Evolutionary conservation across 1,140 invertebrate species (phyloP), one percentile per base, ranked within the genome.

Genomic region (Epicauta chinensis): DNA sequence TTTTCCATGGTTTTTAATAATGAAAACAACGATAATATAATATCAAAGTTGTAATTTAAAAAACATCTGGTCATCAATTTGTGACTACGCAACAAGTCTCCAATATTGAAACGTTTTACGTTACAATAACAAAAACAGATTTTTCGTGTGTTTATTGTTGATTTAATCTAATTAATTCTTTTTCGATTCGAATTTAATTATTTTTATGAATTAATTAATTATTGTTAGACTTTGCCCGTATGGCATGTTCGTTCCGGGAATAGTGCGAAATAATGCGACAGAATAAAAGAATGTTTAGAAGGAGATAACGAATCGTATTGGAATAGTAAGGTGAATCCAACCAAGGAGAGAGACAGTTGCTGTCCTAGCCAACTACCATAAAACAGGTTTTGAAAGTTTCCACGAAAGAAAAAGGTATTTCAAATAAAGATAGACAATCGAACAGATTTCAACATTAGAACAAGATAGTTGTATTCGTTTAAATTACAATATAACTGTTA

Each of bases 361-460:
- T 49, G 23, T 23, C 23, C 23, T 23, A 23, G 23, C 23, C 23
- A 23, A 2, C 23, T 23, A 23, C 7, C 4, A 34, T 34, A 53
- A 40, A 67, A 67, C 65, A 65, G 63, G 65, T 67, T 67, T 23
- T 63, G 62, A 62, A 64, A 67, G 61, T 61, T 63, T 64, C 61
- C 62, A 49, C 54, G n/a, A 23, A 23, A 7, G 23, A 23, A 23
- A 23, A 23, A 23, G 23, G 23, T 23, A 23, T 23, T 23, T 23
- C 23, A 23, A n/a, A 23, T 7, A 23, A 2, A 51, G 30, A 34
- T 50, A 29, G 17, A 55, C 48, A 40, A 55, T 41, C 23, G 23
- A 47, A 47, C 23, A 37, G 2, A 5, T 12, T 36, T 5, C 5
- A 12, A 37, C 32, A 11, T 49, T 44, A 45, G 41, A 17, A 17